A percentile compares a stretch with the other conserved stretches of the same genome.
Conservation (phyloP, 30 jellyfish, hydroid and myxozoan species). For the Hydractinia echinata region DNA sequence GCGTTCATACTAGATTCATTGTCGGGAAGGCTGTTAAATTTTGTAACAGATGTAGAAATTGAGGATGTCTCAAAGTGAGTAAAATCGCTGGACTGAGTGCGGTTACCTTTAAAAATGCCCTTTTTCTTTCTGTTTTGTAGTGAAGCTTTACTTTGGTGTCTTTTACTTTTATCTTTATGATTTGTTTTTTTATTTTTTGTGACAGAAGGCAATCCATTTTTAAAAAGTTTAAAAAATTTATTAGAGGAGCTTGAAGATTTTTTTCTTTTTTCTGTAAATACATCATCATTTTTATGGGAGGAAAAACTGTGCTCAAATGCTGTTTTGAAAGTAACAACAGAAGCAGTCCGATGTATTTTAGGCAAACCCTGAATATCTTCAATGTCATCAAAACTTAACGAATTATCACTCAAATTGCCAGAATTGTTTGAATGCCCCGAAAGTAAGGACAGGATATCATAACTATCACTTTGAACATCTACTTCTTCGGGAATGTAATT, state of each 20-base stretch:
- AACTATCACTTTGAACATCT: constrained; percentile 31
- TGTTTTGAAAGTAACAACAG: constrained; percentile 70
- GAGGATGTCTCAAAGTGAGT: constrained; percentile 27
- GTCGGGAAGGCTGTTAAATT: constrained; percentile 33
- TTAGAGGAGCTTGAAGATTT: background rate
- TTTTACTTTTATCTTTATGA: background rate
- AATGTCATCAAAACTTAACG: constrained; percentile 31
- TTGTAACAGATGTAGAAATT: constrained; percentile 26
- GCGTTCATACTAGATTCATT: background rate
- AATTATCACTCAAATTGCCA: constrained; percentile 33
- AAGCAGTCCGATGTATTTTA: constrained; percentile 31
- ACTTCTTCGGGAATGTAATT: background rate
- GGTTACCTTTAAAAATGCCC: background rate
- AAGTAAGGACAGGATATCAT: constrained; percentile 43
- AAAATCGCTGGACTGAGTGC: background rate
- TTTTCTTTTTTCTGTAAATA: background rate
- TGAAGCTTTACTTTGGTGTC: background rate
- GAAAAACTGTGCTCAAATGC: constrained; percentile 57
- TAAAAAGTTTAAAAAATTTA: constrained; percentile 10
- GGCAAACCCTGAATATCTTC: constrained; percentile 26
- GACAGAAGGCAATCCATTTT: background rate
- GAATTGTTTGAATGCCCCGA: constrained; percentile 4
- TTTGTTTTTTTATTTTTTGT: background rate
- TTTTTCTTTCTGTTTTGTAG: background rate
- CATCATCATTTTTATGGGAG: constrained; percentile 15